Base-by-base conservation (phyloP, 1,140 invertebrate species). In the Gyrodactylus bullatarudis region DNA sequence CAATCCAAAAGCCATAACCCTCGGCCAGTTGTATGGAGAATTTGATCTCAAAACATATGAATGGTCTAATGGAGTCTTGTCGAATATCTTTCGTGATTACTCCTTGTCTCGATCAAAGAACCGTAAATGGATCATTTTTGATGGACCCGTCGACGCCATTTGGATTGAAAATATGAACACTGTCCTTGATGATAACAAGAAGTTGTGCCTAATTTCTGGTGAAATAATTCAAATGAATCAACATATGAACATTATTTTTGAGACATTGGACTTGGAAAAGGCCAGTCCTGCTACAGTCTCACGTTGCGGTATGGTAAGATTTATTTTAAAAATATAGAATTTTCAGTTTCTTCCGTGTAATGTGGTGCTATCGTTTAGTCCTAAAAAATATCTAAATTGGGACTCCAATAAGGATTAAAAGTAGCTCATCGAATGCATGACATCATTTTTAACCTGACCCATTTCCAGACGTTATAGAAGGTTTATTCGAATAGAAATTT, bases 31-130 rank as follows among this genome's bases (percentile, higher is more conserved):
- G 72, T 82, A 82, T 76, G 81, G 81, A 26, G 80, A 80, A 74
- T 81, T 81, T 78, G 81, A 82, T 75, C 80, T 79, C 16, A 79
- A 81, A 1, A 81, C 80, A 0, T 80, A 81, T 77, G 81, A 82
- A 75, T 82, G 81, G 81, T 80, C 79, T 26, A 80, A 82, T 77
- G 81, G 83, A 76, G 86, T 93, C 24, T 74, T 82, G 34, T 80
- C 81, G 23, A 81, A 79, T 75, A 81, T 79, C 26, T 82, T 82
- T 76, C 75, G 81, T 75, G 79, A 81, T 71, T 82, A 79, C 76
- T 80, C 81, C 71, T 77, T 77, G 73, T 79, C 80, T 73, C 79
- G 77, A 21, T 78, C 77, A 73, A 76, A 76, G 1, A 79, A 81
- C 75, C 77, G 81, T 68, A 81, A 82, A 74, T 92, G 81, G 82